These are phyloP conservation scores for Gastrophysa polygoni DNA, from an alignment of 2,888 invertebrate genomes.

Conservation along the genomic window DNA sequence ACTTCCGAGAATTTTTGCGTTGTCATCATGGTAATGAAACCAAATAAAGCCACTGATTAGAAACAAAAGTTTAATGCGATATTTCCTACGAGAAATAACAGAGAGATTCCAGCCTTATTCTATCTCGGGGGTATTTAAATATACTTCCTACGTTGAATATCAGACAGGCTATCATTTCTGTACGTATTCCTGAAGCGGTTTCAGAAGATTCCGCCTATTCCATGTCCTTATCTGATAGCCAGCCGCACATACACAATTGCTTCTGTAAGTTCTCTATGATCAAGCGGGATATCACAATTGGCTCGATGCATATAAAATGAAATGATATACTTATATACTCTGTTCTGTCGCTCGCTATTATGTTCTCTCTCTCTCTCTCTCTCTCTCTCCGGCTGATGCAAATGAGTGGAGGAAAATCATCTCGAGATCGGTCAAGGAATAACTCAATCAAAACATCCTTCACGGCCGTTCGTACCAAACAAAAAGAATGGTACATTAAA, in stretches of 20 bases:
- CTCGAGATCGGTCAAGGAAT: neutral
- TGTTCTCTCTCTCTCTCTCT: no score
- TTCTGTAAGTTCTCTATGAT: neutral
- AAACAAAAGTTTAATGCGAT: no score
- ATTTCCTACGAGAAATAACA: neutral
- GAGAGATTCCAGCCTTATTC: neutral
- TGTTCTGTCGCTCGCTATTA: no score
- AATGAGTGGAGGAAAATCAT: neutral
- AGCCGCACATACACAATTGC: neutral
- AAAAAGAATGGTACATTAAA: no score
- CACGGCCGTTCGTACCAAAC: neutral
- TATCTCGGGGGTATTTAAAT: neutral
- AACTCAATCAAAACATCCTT: neutral
- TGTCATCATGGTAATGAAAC: no score
- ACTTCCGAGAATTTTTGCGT: no score
- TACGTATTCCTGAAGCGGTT: neutral
- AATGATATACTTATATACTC: no score
- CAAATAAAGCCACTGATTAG: no score
- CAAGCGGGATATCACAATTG: neutral
- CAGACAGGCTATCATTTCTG: neutral
- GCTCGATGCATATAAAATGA: neutral
- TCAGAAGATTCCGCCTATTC: neutral
- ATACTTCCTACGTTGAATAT: neutral
- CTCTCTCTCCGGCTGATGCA: neutral
- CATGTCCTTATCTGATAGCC: neutral